Base-by-base conservation (phyloP, 1,140 invertebrate genomes). In the Chelonus insularis region DNA sequence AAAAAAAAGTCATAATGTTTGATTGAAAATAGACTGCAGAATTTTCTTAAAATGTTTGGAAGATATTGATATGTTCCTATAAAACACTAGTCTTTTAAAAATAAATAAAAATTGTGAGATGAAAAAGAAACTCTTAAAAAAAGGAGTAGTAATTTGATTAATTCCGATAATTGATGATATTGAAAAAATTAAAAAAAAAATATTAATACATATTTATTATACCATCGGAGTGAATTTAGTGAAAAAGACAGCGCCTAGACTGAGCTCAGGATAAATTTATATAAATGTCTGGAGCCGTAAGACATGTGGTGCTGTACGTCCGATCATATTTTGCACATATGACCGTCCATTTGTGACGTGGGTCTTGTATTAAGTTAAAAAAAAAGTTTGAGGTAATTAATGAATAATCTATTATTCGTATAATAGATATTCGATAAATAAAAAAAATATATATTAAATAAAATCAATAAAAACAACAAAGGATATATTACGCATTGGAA, bases 341-440 rank as follows among this genome's bases (percentile, higher is more conserved):
- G n/a, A 57, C 55, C 77, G 76, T 79, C 75, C 74, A 75, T 63
- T 70, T 67, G 72, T 72, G 68, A 70, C 65, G 72, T 70, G 68
- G 72, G 4, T 23, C 9, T 50, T 50, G 47, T 52, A 18, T 52
- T 36, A 52, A 29, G n/a, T 52, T 52, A 5, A 52, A 9, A 52
- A 52, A 14, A 29, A 52, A 52, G 18, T 8, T 18, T 12, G 6
- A 23, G 21, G 9, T 52, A 34, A 51, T 45, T 57, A 45, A 25
- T 29, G 11, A 14, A 41, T 9, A 29, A 57, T 32, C 23, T 16
- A 45, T 18, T 34, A 18, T 34, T 8, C 9, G 2, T 16, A 18
- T 47, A 12, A 57, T 32, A 41, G 5, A 23, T 57, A 52, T 62
- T 48, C 34, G 54, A 25, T 20, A 54, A 52, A 63, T 61, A 60